phyloP scores from a whole-genome alignment of 2,113 vertebrate genomes.

The Junco hyemalis region DNA sequence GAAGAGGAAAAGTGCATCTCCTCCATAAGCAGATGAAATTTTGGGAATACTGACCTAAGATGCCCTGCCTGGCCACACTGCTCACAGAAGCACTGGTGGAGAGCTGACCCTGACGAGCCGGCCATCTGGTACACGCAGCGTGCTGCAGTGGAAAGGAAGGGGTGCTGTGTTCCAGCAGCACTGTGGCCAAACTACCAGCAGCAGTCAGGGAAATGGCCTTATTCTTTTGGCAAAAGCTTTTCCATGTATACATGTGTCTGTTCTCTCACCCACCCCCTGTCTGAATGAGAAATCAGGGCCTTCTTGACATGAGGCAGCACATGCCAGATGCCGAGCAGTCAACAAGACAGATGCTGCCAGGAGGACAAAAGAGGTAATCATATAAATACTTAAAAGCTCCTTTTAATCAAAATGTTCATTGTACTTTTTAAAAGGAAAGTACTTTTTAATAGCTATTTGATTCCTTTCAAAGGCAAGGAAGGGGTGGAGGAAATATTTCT shows the following conservation, averaged over 20 bases:
- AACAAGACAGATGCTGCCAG: slow-evolving; percentile 40
- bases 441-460: slow-evolving; percentile 44
- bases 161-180: background rate
- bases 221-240: slow-evolving; percentile 4
- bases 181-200: background rate
- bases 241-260: background rate
- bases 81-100: background rate
- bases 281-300: slow-evolving; percentile 54
- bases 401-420: slow-evolving; percentile 59
- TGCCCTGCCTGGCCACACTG: background rate
- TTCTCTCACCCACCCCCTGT: background rate
- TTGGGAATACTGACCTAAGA: background rate
- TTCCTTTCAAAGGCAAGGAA: slow-evolving; percentile 1
- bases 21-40: background rate
- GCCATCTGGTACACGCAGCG: background rate
- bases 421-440: slow-evolving; percentile 33
- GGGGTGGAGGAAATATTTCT: background rate
- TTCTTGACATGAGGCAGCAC: slow-evolving; percentile 11
- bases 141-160: background rate
- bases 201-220: background rate
- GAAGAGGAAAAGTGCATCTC: background rate
- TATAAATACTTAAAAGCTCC: slow-evolving; percentile 49
- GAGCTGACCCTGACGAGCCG: background rate
- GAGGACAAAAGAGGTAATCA: slow-evolving; percentile 55
- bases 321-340: slow-evolving; percentile 11